Base-by-base conservation (phyloP, 2,888 invertebrate genomes). In the Himalopsyche japonica region DNA sequence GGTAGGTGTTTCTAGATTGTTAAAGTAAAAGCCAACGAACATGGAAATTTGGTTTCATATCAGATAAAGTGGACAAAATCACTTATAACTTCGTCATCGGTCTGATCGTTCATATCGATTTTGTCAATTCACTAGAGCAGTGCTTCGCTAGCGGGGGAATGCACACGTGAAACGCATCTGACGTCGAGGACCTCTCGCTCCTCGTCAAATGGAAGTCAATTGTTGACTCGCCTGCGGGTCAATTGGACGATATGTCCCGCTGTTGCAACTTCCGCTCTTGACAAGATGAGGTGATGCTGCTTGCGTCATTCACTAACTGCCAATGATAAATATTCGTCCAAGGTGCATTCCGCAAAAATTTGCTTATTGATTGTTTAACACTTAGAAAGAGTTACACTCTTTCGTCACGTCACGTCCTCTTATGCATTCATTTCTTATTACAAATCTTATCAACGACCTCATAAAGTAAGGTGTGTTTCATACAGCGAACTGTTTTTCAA, bases 171-270 rank as follows among this genome's bases (percentile, higher is more conserved):
- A 70, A 70, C 70, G 70, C 70, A 70, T 70, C 70, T 70, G 70
- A 77, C 77, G 77, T 37, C 12, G 77, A 77, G 77, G 20, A 24
- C 77, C 43, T 34, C 20, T 20, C 76, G 80, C 37, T 80, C 80
- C 80, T 84, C 82, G 82, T 86, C 86, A 86, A 70, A 86, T 85
- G 84, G 86, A 84, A 85, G 86, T 79, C 86, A 86, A 86, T 86
- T 86, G 76, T 27, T 34, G 57, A 47, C 37, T 76, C 82, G 79
- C n/a, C 81, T 76, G 82, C 32, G 84, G 85, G 85, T 85, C 86
- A 85, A 86, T 85, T 86, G 85, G 79, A 79, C 79, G 24, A 76
- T 76, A 57, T 32, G 37, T 84, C 76, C 79, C 47, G 34, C 57
- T 70, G 82, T 34, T 81, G 86, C 85, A 84, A 85, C 86, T 86